Percentiles rank a stretch among this genome's conserved stretches.
These are phyloP conservation scores for Enteromius trimaculatus DNA, from an alignment of 2,797 vertebrate species.

Conservation along the genomic window DNA sequence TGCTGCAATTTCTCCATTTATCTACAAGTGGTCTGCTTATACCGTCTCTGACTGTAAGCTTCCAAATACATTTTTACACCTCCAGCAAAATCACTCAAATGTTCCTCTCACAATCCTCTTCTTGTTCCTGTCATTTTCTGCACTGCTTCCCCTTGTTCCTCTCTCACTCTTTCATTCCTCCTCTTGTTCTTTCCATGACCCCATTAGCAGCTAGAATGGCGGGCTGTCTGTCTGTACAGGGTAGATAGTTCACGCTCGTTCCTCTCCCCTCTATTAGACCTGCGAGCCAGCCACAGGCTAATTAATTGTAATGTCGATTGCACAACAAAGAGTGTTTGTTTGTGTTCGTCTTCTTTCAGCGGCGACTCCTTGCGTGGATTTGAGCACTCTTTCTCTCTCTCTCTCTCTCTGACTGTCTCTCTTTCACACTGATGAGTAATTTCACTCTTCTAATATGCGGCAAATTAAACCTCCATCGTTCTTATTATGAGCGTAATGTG, in stretches of 20 bases:
- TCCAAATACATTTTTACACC: slow-evolving; percentile 38
- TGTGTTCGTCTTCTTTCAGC: slow-evolving; percentile 3
- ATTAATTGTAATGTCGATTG: slow-evolving; percentile 73
- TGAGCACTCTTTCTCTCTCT: slow-evolving; percentile 17
- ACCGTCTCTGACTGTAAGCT: neutral
- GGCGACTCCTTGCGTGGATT: neutral
- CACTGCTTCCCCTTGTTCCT: slow-evolving; percentile 1
- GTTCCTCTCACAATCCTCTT: slow-evolving; percentile 44
- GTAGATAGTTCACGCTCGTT: slow-evolving; percentile 62
- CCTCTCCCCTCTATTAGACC: slow-evolving; percentile 72
- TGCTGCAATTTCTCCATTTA: slow-evolving; percentile 1
- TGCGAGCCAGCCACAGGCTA: slow-evolving; percentile 70
- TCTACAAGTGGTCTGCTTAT: slow-evolving; percentile 3
- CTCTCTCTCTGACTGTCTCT: slow-evolving; percentile 6
- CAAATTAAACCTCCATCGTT: slow-evolving; percentile 58
- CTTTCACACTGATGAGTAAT: slow-evolving; percentile 44
- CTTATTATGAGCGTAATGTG: slow-evolving; percentile 42
- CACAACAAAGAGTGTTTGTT: slow-evolving; percentile 27
- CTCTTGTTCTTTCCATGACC: slow-evolving; percentile 22
- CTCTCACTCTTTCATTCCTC: slow-evolving; percentile 36
- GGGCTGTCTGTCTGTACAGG: slow-evolving; percentile 18
- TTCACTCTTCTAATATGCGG: slow-evolving; percentile 55
- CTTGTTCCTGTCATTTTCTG: slow-evolving; percentile 22
- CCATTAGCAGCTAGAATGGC: slow-evolving; percentile 42
- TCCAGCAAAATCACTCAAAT: slow-evolving; percentile 14